Conservation (phyloP, 2,797 vertebrate species). For the Sebastes taczanowskii region DNA sequence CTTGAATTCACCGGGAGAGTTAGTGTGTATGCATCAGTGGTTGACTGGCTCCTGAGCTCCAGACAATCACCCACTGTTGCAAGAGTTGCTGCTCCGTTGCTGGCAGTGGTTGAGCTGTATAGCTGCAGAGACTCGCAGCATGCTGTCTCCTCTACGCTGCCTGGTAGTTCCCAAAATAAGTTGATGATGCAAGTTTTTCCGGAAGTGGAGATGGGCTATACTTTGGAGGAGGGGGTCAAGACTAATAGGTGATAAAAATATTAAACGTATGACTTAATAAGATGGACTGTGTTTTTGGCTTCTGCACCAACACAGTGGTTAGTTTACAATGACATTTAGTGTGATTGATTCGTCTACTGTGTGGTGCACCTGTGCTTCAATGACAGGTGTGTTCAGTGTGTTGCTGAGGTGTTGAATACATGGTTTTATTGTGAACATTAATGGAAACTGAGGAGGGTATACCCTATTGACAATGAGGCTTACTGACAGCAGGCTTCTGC, state of each 20-base stretch:
- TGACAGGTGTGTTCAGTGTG: background rate
- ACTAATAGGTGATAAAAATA: background rate
- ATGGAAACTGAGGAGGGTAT: background rate
- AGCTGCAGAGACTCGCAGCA: conserved; percentile 17
- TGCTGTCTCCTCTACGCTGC: conserved; percentile 1
- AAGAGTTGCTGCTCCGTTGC: conserved; percentile 46
- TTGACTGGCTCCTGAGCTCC: conserved; percentile 69
- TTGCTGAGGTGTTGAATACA: background rate
- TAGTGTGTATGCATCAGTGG: conserved; percentile 70
- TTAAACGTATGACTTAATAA: background rate
- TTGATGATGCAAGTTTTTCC: conserved; percentile 11
- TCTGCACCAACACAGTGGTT: background rate
- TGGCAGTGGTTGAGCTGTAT: conserved; percentile 42
- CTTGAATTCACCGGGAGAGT: conserved; percentile 59
- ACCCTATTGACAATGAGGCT: background rate
- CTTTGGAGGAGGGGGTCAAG: background rate
- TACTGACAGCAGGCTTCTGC: background rate
- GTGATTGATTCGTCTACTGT: background rate
- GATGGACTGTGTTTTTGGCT: background rate
- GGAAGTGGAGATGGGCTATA: background rate
- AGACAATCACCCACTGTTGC: conserved; percentile 76
- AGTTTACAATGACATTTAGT: background rate
- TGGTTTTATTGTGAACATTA: background rate
- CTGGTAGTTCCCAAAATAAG: background rate
- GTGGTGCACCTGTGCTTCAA: background rate